Conservation (phyloP, 2,888 invertebrate genomes). For the Meta bourneti region DNA sequence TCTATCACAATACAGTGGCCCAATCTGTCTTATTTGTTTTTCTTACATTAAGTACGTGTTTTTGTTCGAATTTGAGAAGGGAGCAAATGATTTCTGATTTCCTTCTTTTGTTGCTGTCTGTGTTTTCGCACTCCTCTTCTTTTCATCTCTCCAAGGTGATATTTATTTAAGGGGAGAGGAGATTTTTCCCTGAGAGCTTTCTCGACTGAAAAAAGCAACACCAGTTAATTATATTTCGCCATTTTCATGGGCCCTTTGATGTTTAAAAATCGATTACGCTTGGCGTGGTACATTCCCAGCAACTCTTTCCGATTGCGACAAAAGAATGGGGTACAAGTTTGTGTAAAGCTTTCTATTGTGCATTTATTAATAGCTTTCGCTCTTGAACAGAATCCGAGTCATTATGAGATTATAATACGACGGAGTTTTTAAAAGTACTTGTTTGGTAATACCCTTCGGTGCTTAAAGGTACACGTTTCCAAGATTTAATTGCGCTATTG, state of each 20-base stretch:
- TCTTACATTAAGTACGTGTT: constrained; percentile 55
- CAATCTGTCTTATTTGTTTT: constrained; percentile 59
- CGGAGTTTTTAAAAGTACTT: neutral
- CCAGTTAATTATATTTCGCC: constrained; percentile 43
- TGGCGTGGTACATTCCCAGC: neutral
- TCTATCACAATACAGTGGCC: constrained; percentile 1
- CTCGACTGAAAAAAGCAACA: constrained; percentile 1
- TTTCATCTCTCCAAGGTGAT: constrained; percentile 29
- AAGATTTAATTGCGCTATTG: neutral
- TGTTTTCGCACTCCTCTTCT: neutral
- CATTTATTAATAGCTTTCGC: neutral
- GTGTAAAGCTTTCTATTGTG: neutral
- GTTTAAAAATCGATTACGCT: constrained; percentile 52
- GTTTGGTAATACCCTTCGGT: neutral
- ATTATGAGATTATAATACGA: neutral
- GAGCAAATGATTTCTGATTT: constrained; percentile 46
- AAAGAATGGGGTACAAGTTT: neutral
- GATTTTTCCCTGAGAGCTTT: constrained; percentile 13
- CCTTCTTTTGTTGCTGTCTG: constrained; percentile 20
- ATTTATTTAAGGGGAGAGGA: constrained; percentile 32
- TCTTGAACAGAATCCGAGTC: neutral
- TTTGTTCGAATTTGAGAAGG: constrained; percentile 53
- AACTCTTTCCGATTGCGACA: neutral
- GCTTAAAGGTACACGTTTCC: neutral
- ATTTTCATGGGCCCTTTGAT: constrained; percentile 29